phyloP scores from a whole-genome alignment of 2,888 invertebrate genomes.

The Nowickia ferox region DNA sequence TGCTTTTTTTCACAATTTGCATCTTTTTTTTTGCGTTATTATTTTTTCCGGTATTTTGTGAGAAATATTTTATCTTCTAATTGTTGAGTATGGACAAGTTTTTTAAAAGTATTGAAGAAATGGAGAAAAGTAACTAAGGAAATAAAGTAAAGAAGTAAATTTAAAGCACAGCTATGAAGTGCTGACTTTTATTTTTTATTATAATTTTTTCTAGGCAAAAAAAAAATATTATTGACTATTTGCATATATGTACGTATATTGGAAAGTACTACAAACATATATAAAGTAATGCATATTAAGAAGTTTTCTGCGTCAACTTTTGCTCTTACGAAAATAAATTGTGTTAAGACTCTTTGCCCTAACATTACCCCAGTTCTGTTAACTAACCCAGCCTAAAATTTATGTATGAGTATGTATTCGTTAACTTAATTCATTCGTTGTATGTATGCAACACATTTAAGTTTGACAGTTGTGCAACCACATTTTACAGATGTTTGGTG shows the following conservation, averaged over 20 bases:
- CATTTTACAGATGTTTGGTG: constrained; percentile 70
- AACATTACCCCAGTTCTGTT: not conserved
- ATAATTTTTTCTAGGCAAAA: not conserved
- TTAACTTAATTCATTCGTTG: constrained; percentile 64
- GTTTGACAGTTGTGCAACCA: constrained; percentile 69
- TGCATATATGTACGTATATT: not conserved
- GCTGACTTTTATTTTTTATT: not conserved
- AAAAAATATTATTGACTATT: too few species aligned
- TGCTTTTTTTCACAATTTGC: constrained; percentile 36
- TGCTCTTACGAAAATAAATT: not conserved
- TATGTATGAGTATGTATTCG: not conserved
- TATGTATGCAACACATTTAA: constrained; percentile 62
- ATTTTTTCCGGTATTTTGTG: constrained; percentile 30
- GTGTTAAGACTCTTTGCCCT: not conserved
- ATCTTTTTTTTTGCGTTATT: constrained; percentile 28
- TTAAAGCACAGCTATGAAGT: not conserved
- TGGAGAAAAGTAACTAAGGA: constrained; percentile 12
- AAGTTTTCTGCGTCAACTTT: too few species aligned
- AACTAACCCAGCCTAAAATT: not conserved
- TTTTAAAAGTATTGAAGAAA: not conserved
- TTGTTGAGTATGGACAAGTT: constrained; percentile 48
- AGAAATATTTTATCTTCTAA: constrained; percentile 55
- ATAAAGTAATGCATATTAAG: not conserved
- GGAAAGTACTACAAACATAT: not conserved
- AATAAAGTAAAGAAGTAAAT: not conserved